Evolutionary conservation across 2,113 vertebrate genomes (phyloP), one percentile per base, ranked within the genome.

Genomic region (Garra rufa): DNA sequence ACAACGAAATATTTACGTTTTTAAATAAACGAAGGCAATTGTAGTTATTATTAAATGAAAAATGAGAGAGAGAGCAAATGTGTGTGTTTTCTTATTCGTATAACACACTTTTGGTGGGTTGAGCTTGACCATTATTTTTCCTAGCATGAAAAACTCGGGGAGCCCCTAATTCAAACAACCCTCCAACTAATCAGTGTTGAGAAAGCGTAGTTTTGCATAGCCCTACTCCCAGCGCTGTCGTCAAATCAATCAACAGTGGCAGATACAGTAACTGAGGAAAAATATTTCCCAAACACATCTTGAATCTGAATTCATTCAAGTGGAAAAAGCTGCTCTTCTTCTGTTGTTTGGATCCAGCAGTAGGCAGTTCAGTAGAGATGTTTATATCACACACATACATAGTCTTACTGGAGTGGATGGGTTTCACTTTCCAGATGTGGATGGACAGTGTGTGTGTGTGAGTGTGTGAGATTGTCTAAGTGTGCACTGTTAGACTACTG

Each of bases 371-470:
- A 79, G 76, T 79, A 79, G 38, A 48, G 38, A 76, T 74, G 67
- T 55, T 59, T 38, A 79, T n/a, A 73, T 69, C 76, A 57, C 59
- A 50, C n/a, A 75, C 63, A 77, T 11, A 24, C 69, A 79, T 38
- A 24, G n/a, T 63, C 26, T 61, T 63, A 63, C 80, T 67, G 19
- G 41, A 76, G 34, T 44, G 17, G 75, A 78, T 52, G n/a, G 69
- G 30, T 75, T 87, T 67, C 85, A 69, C 44, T 17, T 57, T 74
- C 79, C 70, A 65, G 57, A 76, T 43, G 78, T 85, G 78, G 21
- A 52, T 8, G 44, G 38, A 79, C 50, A 61, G 30, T 73, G 34
- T 63, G 65, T 46, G 67, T 71, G 63, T 69, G 57, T 24, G 61
- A 41, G 24, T 11, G 67, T 65, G 46, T 69, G 46, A 59, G 71